These are phyloP conservation scores for Hypercompe scribonia DNA, from an alignment of 2,888 invertebrate genomes.

Conservation along the genomic window DNA sequence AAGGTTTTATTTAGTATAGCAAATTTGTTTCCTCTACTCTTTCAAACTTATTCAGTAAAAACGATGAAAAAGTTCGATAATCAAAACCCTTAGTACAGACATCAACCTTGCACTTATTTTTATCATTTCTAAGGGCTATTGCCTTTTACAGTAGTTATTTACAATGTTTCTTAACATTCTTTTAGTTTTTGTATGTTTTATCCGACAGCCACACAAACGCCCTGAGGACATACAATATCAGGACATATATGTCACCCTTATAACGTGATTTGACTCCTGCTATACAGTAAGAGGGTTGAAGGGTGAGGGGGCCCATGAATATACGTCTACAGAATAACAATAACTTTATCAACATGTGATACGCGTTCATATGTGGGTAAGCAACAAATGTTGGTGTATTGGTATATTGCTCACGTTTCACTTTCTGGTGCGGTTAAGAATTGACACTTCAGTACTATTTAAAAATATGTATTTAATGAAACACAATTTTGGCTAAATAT, in stretches of 20 bases:
- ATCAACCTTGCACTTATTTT: background rate
- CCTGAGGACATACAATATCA: conserved; percentile 22
- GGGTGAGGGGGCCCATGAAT: conserved; percentile 17
- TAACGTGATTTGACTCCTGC: conserved; percentile 28
- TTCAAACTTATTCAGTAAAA: too few species aligned
- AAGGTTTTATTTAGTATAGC: too few species aligned
- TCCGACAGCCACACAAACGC: background rate
- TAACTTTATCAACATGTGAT: conserved; percentile 35
- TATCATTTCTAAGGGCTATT: background rate
- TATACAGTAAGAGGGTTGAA: conserved; percentile 20
- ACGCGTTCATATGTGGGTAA: conserved; percentile 19
- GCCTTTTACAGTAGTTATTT: background rate
- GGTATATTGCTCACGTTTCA: conserved; percentile 30
- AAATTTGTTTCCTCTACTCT: too few species aligned
- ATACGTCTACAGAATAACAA: conserved; percentile 43
- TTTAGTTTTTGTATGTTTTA: background rate
- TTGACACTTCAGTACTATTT: background rate
- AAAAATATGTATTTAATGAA: background rate
- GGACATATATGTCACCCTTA: conserved; percentile 22
- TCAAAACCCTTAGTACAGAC: background rate
- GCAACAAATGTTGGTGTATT: conserved; percentile 30
- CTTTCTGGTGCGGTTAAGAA: background rate
- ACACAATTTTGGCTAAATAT: too few species aligned
- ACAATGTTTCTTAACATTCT: background rate
- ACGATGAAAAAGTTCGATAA: background rate